These are phyloP conservation scores for Helicolenus hilgendorfi DNA, from an alignment of 2,797 vertebrate genomes.

Conservation along the genomic window DNA sequence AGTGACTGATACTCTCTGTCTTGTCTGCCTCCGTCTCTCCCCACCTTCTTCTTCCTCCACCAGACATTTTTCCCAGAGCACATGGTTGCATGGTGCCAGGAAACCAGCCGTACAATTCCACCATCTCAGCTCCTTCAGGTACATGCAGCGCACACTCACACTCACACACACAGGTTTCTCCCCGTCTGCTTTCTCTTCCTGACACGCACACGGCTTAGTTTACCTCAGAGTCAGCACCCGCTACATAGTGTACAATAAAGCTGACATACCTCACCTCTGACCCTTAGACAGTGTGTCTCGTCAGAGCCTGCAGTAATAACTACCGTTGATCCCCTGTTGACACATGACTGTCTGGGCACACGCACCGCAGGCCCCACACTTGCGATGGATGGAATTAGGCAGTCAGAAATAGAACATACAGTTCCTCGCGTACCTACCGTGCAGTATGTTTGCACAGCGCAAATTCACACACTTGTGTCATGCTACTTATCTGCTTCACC, in stretches of 20 bases:
- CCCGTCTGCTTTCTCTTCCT: constrained; percentile 2
- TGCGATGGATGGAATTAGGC: constrained; percentile 70
- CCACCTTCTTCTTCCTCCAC: constrained; percentile 22
- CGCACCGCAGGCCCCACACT: constrained; percentile 54
- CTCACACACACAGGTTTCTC: background rate
- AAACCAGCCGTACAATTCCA: constrained; percentile 94
- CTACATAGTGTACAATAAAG: constrained; percentile 73
- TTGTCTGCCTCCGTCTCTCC: constrained; percentile 9
- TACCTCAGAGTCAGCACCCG: constrained; percentile 69
- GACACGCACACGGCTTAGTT: constrained; percentile 59
- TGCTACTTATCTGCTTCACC: background rate
- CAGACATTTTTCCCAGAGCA: constrained; percentile 99
- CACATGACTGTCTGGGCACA: constrained; percentile 78
- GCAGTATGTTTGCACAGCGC: constrained; percentile 55
- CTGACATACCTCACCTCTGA: constrained; percentile 83
- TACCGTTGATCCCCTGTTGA: constrained; percentile 82
- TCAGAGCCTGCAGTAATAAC: constrained; percentile 82
- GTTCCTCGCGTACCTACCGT: constrained; percentile 1
- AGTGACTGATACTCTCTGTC: constrained; percentile 52
- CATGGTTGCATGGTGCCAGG: constrained; percentile 98
- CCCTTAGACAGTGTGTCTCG: constrained; percentile 83
- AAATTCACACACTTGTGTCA: constrained; percentile 30
- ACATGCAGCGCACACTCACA: constrained; percentile 1
- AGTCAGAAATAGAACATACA: constrained; percentile 54
- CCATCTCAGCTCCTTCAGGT: constrained; percentile 98